These are phyloP conservation scores for Polydrusus cervinus DNA, from an alignment of 2,888 invertebrate species.

Conservation along the genomic window DNA sequence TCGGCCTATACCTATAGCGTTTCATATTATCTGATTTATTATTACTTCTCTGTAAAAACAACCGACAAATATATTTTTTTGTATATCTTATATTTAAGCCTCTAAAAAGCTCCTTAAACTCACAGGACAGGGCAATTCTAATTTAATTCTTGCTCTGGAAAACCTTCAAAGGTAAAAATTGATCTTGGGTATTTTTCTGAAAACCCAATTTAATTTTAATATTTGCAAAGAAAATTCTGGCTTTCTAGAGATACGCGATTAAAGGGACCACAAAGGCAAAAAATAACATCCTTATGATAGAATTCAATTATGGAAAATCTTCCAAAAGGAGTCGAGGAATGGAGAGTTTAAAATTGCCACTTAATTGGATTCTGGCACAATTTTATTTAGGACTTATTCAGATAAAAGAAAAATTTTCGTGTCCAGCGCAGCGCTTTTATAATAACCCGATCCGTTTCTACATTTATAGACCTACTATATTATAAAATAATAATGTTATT, in stretches of 20 bases:
- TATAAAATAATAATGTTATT: neutral
- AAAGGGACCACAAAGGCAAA: slow-evolving; percentile 57
- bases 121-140: slow-evolving; percentile 28
- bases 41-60: slow-evolving; percentile 25
- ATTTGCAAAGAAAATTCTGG: slow-evolving; percentile 55
- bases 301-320: slow-evolving; percentile 67
- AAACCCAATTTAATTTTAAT: slow-evolving; percentile 58
- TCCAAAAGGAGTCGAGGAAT: slow-evolving; percentile 60
- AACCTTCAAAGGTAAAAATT: slow-evolving; percentile 49
- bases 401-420: slow-evolving; percentile 62
- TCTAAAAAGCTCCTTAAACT: slow-evolving; percentile 19
- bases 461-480: slow-evolving; percentile 17
- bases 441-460: slow-evolving; percentile 53
- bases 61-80: slow-evolving; percentile 30
- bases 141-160: slow-evolving; percentile 42
- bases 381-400: slow-evolving; percentile 64
- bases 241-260: slow-evolving; percentile 56
- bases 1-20: too few relatives aligned
- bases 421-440: slow-evolving; percentile 64
- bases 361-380: slow-evolving; percentile 66
- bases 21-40: too few relatives aligned
- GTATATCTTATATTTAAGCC: slow-evolving; percentile 4
- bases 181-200: slow-evolving; percentile 54
- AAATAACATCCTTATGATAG: slow-evolving; percentile 63
- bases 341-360: slow-evolving; percentile 63